Conservation (phyloP, 2,797 vertebrate species). For the Leptodactylus fallax region DNA sequence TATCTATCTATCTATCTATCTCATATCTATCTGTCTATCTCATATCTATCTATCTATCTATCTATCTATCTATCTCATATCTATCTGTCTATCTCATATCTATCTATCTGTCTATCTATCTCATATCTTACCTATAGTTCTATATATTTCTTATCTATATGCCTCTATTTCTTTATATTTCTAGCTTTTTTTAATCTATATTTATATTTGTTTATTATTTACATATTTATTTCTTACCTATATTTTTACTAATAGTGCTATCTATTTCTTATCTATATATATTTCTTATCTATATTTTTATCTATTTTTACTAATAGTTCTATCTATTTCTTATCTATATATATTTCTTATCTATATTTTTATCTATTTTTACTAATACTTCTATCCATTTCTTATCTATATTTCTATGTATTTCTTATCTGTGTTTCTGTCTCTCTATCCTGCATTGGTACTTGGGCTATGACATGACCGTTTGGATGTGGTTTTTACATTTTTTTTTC, state of each 20-base stretch:
- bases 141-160: too few relatives aligned
- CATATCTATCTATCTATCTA: slow-evolving; percentile 12
- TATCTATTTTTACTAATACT: background rate
- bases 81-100: background rate
- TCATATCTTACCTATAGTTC: background rate
- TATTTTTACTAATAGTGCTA: too few relatives aligned
- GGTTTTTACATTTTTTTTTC: background rate
- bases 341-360: background rate
- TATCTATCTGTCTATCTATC: slow-evolving; percentile 1
- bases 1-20: slow-evolving; percentile 10
- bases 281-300: background rate
- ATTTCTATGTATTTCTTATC: background rate
- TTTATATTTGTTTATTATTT: too few relatives aligned
- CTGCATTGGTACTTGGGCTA: background rate
- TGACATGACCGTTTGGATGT: background rate
- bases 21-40: background rate
- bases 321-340: background rate
- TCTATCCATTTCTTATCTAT: slow-evolving; percentile 13
- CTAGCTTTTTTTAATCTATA: too few relatives aligned
- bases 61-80: background rate
- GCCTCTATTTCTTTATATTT: too few relatives aligned
- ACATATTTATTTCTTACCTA: background rate
- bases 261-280: background rate
- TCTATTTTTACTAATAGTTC: background rate
- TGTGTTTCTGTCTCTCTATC: background rate